Conservation (phyloP, 2,797 vertebrate genomes). For the Coendou prehensilis region DNA sequence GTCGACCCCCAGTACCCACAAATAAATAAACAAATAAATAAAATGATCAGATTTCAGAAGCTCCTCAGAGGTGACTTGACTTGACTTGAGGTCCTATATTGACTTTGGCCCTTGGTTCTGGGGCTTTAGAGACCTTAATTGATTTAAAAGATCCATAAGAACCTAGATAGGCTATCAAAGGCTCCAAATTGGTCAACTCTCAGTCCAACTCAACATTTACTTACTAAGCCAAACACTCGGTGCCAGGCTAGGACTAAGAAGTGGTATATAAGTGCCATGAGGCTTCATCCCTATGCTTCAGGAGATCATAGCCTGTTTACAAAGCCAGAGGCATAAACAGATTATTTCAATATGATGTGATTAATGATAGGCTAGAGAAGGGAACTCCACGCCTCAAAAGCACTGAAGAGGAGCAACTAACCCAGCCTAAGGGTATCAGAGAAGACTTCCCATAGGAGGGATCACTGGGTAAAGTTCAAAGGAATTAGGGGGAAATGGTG, state of each 20-base stretch:
- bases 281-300: slow-evolving; percentile 3
- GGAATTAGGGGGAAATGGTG: neutral
- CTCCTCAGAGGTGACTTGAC: slow-evolving; percentile 33
- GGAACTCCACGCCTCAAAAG: slow-evolving; percentile 48
- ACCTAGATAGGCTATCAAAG: slow-evolving; percentile 43
- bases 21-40: neutral
- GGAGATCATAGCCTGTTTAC: slow-evolving; percentile 49
- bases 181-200: slow-evolving; percentile 40
- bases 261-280: slow-evolving; percentile 46
- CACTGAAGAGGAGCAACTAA: neutral
- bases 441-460: slow-evolving; percentile 14
- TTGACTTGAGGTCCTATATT: slow-evolving; percentile 53
- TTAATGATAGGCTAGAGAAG: slow-evolving; percentile 58
- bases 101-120: slow-evolving; percentile 48
- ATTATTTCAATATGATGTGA: slow-evolving; percentile 65
- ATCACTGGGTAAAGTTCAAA: slow-evolving; percentile 37
- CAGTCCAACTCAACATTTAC: slow-evolving; percentile 40
- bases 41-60: slow-evolving; percentile 66
- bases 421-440: neutral
- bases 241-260: slow-evolving; percentile 63
- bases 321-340: slow-evolving; percentile 46
- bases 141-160: slow-evolving; percentile 52
- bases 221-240: slow-evolving; percentile 47
- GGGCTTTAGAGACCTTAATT: slow-evolving; percentile 23
- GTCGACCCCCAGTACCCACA: no score